Percentiles rank a stretch among this genome's conserved stretches.
Evolutionary conservation across 2,113 vertebrate genomes (phyloP).

Genomic region (Pogona vitticeps): DNA sequence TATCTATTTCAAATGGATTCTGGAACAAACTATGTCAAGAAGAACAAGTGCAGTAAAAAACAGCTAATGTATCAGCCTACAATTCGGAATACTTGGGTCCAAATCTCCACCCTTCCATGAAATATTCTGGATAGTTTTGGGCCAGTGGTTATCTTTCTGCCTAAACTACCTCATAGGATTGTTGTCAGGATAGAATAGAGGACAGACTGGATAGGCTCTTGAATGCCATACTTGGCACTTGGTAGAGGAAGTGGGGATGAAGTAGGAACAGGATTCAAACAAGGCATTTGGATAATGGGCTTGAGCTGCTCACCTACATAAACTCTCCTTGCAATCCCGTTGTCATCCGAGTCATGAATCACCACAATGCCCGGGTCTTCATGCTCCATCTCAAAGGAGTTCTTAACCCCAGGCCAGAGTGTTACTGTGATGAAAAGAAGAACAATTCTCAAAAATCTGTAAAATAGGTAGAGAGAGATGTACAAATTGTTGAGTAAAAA

Average conservation of each 20-base stretch:
- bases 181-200: background rate
- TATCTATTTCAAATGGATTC: too few species aligned
- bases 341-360: slow-evolving; percentile 46
- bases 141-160: background rate
- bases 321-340: slow-evolving; percentile 31
- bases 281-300: background rate
- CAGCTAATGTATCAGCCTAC: too few species aligned
- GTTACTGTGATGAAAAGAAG: rapidly evolving
- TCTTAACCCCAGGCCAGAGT: background rate
- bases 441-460: background rate
- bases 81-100: background rate
- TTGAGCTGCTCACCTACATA: slow-evolving; percentile 48
- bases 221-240: background rate
- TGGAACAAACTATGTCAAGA: too few species aligned
- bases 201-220: background rate
- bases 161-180: background rate
- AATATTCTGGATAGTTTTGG: background rate
- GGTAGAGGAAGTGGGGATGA: background rate
- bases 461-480: background rate
- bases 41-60: too few species aligned
- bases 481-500: background rate
- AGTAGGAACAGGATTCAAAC: background rate
- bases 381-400: slow-evolving; percentile 32
- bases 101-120: background rate
- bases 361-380: slow-evolving; percentile 47